Evolutionary conservation across 2,797 vertebrate species (phyloP).

Genomic region (Acridotheres tristis): DNA sequence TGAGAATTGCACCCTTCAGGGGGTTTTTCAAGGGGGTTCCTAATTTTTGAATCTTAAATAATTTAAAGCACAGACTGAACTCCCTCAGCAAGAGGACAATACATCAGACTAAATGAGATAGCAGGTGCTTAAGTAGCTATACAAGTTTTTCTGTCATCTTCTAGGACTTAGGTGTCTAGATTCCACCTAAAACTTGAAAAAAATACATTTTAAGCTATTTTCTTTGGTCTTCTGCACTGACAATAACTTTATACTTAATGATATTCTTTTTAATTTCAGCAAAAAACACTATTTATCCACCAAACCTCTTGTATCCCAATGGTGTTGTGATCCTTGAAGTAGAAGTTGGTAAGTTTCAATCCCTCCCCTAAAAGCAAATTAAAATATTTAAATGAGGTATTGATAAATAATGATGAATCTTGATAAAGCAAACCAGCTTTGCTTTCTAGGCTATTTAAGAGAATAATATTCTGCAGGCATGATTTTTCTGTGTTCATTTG

Average conservation of each 20-base stretch:
- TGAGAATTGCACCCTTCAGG: not conserved
- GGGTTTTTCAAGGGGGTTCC: fast-evolving
- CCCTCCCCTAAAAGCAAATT: not conserved
- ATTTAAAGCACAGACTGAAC: not conserved
- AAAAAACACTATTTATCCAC: conserved; percentile 56
- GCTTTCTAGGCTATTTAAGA: not conserved
- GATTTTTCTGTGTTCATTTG: not conserved
- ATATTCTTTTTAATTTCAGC: conserved; percentile 61
- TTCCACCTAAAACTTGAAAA: not conserved
- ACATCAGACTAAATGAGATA: not conserved
- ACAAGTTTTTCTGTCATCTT: not conserved
- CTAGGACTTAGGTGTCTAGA: not conserved
- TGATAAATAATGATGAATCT: not conserved
- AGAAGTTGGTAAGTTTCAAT: conserved; percentile 75
- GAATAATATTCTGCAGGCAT: not conserved
- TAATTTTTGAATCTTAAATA: not conserved
- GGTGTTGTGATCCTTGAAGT: conserved; percentile 56
- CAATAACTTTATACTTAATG: not conserved
- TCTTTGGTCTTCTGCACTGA: not conserved
- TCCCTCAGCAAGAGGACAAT: not conserved
- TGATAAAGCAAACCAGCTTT: not conserved
- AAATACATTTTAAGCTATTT: not conserved
- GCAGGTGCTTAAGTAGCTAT: not conserved
- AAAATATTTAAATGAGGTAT: not conserved
- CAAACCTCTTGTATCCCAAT: conserved; percentile 71